Evolutionary conservation across 2,797 vertebrate genomes (phyloP), one percentile per base, ranked within the genome.

Genomic region (Malurus leucopterus): DNA sequence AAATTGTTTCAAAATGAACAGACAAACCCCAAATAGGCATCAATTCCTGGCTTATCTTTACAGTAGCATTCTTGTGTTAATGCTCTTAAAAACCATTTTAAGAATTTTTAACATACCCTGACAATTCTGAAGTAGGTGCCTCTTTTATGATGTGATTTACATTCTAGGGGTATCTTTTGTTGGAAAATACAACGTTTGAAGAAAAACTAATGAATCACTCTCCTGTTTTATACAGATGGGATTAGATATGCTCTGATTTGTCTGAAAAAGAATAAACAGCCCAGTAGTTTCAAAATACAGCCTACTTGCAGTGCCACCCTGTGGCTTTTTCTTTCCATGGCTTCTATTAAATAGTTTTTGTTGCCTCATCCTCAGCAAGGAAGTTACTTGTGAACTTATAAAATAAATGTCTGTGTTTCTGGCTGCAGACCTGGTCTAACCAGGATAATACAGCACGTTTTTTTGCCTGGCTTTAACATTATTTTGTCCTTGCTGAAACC

Each of bases 271-370:
- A 76, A 10, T 23, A 40, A 77, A 36, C 13, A 69, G 38, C 67
- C 15, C 34, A 68, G 30, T 43, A 32, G 21, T 84, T 90, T 70
- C 40, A 83, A 34, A 49, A 62, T 64, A 17, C 1, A 67, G 44
- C 67, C 80, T 95, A 64, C 71, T 73, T 93, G 87, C 80, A 91
- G 83, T 96, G 94, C 92, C 93, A 93, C 92, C 96, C 46, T 57
- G 90, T 96, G 91, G 87, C 68, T 86, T 63, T 54, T 62, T 78
- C 73, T 85, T 82, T 73, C 49, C 20, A 61, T 55, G 75, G 15
- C 64, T 79, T 67, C n/a, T 84, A 0, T 73, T 69, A 64, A 20
- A 9, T 20, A 3, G 4, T 55, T 91, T 43, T 32, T 84, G 29
- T 74, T 81, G 27, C 44, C 38, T 55, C 27, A 13, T 54, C 26